These are phyloP conservation scores for Threskiornis aethiopicus DNA, from an alignment of 2,797 vertebrate species.

Conservation along the genomic window DNA sequence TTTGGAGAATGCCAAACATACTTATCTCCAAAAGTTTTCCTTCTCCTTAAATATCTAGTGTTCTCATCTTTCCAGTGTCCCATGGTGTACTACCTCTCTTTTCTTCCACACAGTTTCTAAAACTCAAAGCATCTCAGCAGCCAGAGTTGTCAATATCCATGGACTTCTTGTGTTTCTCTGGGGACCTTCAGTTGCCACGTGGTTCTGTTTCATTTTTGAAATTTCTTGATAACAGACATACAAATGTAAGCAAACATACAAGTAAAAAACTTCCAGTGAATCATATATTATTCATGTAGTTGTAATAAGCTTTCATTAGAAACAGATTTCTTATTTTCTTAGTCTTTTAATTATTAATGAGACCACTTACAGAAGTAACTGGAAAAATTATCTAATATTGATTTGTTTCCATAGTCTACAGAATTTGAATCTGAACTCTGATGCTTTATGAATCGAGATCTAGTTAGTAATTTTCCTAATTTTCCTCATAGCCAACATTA, in stretches of 20 bases:
- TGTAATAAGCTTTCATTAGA: background rate
- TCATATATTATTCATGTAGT: background rate
- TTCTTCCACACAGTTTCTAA: background rate
- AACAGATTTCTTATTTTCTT: background rate
- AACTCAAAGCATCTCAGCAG: background rate
- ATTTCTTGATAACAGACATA: background rate
- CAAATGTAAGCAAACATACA: background rate
- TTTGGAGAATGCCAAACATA: background rate
- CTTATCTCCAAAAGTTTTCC: background rate
- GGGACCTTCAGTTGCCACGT: background rate
- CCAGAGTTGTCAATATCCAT: background rate
- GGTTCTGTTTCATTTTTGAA: background rate
- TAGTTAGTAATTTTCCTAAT: background rate
- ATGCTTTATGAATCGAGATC: background rate
- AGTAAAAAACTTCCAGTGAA: background rate
- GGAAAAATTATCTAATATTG: background rate
- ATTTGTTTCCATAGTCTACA: background rate
- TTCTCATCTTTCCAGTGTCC: background rate
- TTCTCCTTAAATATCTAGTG: background rate
- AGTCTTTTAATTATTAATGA: background rate
- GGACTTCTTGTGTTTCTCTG: background rate
- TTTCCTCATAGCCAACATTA: background rate
- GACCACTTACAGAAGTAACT: background rate
- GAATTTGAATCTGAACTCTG: background rate
- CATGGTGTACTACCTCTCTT: background rate